Percentiles rank a stretch among this genome's conserved stretches.
Conservation (phyloP, 2,113 vertebrate genomes). For the Rafetus swinhoei region DNA sequence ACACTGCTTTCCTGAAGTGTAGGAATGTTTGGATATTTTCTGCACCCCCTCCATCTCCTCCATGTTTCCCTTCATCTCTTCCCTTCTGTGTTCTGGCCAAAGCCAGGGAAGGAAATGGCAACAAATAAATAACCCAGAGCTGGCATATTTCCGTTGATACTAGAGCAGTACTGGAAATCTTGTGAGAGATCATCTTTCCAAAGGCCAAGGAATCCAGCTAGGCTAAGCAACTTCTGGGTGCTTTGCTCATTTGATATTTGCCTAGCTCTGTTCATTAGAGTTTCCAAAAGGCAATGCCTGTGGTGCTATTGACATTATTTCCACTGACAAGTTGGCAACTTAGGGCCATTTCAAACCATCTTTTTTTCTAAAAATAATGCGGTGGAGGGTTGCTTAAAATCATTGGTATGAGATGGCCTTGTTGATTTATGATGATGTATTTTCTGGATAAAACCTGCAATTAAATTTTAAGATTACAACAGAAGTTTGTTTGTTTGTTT, state of each 20-base stretch:
- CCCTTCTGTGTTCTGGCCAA: background rate
- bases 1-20: constrained; percentile 32
- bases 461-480: background rate
- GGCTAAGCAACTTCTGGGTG: background rate
- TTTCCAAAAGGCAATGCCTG: background rate
- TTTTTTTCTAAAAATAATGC: background rate
- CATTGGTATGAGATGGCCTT: background rate
- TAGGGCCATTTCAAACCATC: background rate
- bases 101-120: background rate
- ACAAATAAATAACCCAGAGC: background rate
- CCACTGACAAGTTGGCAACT: constrained; percentile 3
- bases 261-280: background rate
- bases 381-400: background rate
- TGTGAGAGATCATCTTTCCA: background rate
- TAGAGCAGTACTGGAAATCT: background rate
- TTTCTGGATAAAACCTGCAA: background rate
- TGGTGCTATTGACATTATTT: background rate
- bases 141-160: background rate
- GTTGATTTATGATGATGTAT: background rate
- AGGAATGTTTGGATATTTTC: constrained; percentile 5
- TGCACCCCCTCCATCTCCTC: background rate
- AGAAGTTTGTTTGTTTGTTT: background rate
- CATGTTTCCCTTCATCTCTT: background rate
- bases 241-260: background rate
- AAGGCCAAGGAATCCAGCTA: background rate